Percentiles rank a stretch among this genome's conserved stretches.
phyloP scores from a whole-genome alignment of 2,797 vertebrate species.

The Toxotes lorentzi region DNA sequence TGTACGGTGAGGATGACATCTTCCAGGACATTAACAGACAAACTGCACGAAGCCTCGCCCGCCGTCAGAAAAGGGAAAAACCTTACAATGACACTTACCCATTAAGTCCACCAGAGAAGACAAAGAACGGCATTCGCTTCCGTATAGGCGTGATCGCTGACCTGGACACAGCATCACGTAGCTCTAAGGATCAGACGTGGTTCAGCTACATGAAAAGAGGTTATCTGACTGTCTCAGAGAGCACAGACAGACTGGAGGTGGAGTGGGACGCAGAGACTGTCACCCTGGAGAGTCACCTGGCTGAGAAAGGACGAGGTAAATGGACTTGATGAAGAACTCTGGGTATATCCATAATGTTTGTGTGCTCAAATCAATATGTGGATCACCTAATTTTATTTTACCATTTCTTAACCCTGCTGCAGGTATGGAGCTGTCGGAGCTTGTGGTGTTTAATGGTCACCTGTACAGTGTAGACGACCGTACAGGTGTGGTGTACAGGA shows the following conservation, averaged over 20 bases:
- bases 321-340: not conserved
- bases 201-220: constrained; percentile 95
- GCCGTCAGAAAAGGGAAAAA: constrained; percentile 68
- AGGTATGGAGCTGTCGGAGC: constrained; percentile 97
- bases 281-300: constrained; percentile 91
- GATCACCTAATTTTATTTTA: not conserved
- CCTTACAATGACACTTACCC: constrained; percentile 95
- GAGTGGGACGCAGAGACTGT: constrained; percentile 89
- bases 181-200: constrained; percentile 90
- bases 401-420: constrained; percentile 3
- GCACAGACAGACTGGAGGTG: constrained; percentile 86
- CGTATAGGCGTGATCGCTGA: constrained; percentile 93
- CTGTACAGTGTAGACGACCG: constrained; percentile 96
- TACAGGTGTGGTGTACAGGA: constrained; percentile 93
- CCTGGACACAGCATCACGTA: constrained; percentile 91
- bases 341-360: not conserved
- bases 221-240: constrained; percentile 88
- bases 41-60: constrained; percentile 24
- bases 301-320: constrained; percentile 92
- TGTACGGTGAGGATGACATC: constrained; percentile 2
- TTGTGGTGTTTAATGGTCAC: constrained; percentile 92
- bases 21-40: constrained; percentile 25
- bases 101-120: constrained; percentile 88
- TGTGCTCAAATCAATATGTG: not conserved
- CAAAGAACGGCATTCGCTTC: constrained; percentile 88